Percentiles rank a stretch among this genome's conserved stretches.
phyloP scores from a whole-genome alignment of 2,888 invertebrate species.

The Marronus borbonicus region DNA sequence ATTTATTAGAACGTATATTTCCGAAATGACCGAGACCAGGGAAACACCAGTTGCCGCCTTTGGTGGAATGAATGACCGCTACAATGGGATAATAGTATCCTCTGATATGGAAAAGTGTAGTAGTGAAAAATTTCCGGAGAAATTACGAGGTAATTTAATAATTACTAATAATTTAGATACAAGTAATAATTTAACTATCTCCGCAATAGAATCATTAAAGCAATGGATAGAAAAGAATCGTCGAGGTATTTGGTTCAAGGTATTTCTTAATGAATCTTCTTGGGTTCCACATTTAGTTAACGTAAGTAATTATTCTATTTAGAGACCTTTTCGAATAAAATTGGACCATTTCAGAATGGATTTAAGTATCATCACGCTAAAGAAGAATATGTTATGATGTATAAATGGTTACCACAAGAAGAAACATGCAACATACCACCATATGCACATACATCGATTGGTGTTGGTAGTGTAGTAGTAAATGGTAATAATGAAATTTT shows the following conservation, averaged over 20 bases:
- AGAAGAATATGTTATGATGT: conserved; percentile 84
- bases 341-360: conserved; percentile 74
- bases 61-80: conserved; percentile 75
- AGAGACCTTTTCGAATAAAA: conserved; percentile 40
- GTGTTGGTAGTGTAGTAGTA: conserved; percentile 90
- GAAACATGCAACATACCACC: conserved; percentile 79
- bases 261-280: conserved; percentile 78
- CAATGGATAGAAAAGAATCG: conserved; percentile 78
- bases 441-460: conserved; percentile 86
- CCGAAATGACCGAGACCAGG: conserved; percentile 43
- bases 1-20: conserved; percentile 41
- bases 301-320: conserved; percentile 11
- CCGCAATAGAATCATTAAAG: conserved; percentile 77
- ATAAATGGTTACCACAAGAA: conserved; percentile 82
- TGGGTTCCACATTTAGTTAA: conserved; percentile 83
- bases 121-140: conserved; percentile 70
- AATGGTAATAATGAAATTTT: conserved; percentile 85
- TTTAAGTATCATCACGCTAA: conserved; percentile 93
- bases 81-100: conserved; percentile 82
- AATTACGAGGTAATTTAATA: conserved; percentile 72
- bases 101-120: conserved; percentile 75
- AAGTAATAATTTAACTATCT: neutral
- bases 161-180: conserved; percentile 6
- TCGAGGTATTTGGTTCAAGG: conserved; percentile 87
- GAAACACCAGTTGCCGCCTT: conserved; percentile 65